A percentile compares a stretch with the other conserved stretches of the same genome.
These are phyloP conservation scores for Adineta ricciae DNA, from an alignment of 2,888 invertebrate species.

Conservation along the genomic window DNA sequence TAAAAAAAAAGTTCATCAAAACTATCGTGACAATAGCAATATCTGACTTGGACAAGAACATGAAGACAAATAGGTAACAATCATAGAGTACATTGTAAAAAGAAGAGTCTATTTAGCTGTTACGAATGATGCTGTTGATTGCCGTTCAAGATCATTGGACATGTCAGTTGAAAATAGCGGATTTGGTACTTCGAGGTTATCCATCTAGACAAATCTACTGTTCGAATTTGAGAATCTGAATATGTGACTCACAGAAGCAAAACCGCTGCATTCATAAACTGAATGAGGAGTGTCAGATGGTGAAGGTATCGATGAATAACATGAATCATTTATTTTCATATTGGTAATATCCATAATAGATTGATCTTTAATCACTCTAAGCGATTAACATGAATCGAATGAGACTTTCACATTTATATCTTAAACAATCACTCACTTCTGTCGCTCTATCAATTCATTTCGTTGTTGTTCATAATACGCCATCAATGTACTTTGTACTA, in stretches of 20 bases:
- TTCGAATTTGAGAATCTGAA: neutral
- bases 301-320: neutral
- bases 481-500: neutral
- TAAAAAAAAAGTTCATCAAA: neutral
- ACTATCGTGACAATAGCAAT: neutral
- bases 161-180: neutral
- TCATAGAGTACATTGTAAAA: neutral
- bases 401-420: no score
- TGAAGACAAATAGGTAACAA: neutral
- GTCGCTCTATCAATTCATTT: neutral
- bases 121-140: neutral
- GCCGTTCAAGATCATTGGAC: neutral
- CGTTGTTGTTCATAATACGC: neutral
- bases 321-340: neutral
- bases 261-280: neutral
- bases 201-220: neutral
- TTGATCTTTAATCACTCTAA: neutral
- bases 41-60: neutral
- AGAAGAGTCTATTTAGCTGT: neutral
- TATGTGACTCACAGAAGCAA: neutral
- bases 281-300: neutral
- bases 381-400: no score
- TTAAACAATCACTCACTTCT: neutral
- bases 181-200: neutral
- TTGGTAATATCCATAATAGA: neutral